phyloP scores from a whole-genome alignment of 1,140 invertebrate genomes.

The Mya arenaria region DNA sequence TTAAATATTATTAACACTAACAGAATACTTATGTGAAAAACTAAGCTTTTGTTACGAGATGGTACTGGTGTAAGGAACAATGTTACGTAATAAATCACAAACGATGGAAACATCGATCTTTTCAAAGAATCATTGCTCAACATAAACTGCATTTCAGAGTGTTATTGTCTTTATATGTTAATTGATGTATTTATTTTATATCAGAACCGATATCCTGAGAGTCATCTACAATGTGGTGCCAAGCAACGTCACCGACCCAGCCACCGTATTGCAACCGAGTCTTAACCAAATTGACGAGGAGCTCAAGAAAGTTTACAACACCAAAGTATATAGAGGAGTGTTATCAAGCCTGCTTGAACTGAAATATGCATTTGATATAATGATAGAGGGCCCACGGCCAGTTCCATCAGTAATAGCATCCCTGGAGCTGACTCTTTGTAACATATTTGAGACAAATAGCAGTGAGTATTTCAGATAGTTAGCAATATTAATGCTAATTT shows the following conservation, averaged over 20 bases:
- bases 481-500: background rate
- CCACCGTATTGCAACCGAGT: conserved; percentile 3
- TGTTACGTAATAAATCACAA: no score
- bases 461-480: conserved; percentile 4
- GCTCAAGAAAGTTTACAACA: conserved; percentile 14
- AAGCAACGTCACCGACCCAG: background rate
- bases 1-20: no score
- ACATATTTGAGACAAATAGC: conserved; percentile 1
- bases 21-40: no score
- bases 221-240: conserved; percentile 12
- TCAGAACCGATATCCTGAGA: conserved; percentile 20
- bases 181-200: background rate
- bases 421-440: conserved; percentile 26
- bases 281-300: background rate
- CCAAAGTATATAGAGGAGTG: conserved; percentile 23
- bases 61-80: no score
- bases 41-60: no score
- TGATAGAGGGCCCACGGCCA: conserved; percentile 23
- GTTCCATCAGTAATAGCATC: background rate
- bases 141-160: no score
- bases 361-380: background rate
- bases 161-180: no score
- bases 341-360: conserved; percentile 1
- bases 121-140: no score
- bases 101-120: no score